Evolutionary conservation across 2,797 vertebrate genomes (phyloP).

Genomic region (Sebastiscus albofasciatus): DNA sequence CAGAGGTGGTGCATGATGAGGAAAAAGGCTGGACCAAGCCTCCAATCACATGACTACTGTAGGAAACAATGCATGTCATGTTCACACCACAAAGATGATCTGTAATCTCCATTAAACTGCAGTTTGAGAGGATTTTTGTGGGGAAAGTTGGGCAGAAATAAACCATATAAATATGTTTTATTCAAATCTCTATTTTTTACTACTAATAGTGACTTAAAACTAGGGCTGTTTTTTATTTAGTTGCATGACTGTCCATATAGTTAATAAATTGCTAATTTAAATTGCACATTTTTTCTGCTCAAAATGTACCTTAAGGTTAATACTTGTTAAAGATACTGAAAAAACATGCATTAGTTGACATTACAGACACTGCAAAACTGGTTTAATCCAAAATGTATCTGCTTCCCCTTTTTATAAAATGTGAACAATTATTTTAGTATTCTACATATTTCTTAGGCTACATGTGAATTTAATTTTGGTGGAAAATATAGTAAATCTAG

Average conservation of each 20-base stretch:
- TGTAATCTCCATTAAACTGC: not conserved
- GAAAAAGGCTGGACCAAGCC: not conserved
- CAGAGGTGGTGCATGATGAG: not conserved
- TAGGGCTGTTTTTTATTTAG: too few species aligned
- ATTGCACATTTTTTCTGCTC: too few species aligned
- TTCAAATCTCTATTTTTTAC: not conserved
- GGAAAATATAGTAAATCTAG: fast-evolving
- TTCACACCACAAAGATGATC: not conserved
- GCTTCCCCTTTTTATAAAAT: not conserved
- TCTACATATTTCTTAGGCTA: not conserved
- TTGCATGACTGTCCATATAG: too few species aligned
- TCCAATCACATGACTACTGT: constrained; percentile 29
- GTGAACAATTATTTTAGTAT: not conserved
- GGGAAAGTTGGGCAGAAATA: not conserved
- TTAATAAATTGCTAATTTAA: too few species aligned
- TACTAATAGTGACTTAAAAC: too few species aligned
- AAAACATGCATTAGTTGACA: not conserved
- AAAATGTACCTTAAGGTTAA: too few species aligned
- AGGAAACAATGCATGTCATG: not conserved
- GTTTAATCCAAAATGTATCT: not conserved
- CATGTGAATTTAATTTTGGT: not conserved
- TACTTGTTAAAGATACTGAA: not conserved
- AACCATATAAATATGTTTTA: constrained; percentile 53
- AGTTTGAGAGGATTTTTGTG: not conserved
- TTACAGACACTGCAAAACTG: not conserved